A percentile compares a stretch with the other conserved stretches of the same genome.
These are phyloP conservation scores for Nibea coibor DNA, from an alignment of 2,113 vertebrate genomes.

Conservation along the genomic window DNA sequence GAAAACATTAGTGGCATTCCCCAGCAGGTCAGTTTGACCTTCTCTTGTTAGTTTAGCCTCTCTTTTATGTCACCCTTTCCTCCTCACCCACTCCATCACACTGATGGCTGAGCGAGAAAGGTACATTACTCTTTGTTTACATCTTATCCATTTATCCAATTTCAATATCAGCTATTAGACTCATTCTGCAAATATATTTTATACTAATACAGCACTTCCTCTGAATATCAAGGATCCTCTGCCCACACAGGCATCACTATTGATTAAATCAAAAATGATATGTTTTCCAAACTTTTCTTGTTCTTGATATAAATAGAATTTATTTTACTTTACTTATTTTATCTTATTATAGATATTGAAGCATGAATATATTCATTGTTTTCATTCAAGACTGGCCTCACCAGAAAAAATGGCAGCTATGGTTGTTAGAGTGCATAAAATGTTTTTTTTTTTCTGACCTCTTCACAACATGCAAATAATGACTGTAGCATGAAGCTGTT, in stretches of 20 bases:
- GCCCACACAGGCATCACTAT: not conserved
- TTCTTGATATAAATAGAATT: not conserved
- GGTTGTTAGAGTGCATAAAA: not conserved
- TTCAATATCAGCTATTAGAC: not conserved
- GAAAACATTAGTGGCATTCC: conserved; percentile 57
- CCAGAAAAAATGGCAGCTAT: not conserved
- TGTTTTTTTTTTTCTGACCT: too few relatives aligned
- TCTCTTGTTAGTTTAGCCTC: conserved; percentile 53
- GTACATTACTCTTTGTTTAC: not conserved
- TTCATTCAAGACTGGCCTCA: not conserved
- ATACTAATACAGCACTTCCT: too few relatives aligned
- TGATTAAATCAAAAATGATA: not conserved
- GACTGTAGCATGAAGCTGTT: not conserved
- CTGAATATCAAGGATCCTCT: not conserved
- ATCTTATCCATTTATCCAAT: not conserved
- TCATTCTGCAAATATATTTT: too few relatives aligned
- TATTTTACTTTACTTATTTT: not conserved
- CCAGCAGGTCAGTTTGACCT: conserved; percentile 69
- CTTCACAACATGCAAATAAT: not conserved
- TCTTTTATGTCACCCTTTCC: conserved; percentile 3
- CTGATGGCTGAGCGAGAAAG: conserved; percentile 33
- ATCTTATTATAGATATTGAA: not conserved
- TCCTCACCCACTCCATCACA: conserved; percentile 21
- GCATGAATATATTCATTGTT: not conserved
- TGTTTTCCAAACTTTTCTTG: not conserved